phyloP scores from a whole-genome alignment of 2,888 invertebrate species.

The Epirrhoe tristata region DNA sequence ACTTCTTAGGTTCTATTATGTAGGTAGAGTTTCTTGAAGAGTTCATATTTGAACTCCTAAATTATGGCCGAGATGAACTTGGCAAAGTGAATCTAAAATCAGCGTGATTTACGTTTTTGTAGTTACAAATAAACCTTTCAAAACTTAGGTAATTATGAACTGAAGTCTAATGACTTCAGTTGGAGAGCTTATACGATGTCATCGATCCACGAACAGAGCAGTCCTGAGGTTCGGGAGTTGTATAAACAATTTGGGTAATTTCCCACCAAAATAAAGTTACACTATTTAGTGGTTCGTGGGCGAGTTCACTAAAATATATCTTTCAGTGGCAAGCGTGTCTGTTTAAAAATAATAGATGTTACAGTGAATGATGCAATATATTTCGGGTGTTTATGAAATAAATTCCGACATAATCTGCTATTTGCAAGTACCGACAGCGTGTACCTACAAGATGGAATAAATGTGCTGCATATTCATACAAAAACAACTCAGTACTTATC shows the following conservation, averaged over 20 bases:
- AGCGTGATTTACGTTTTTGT: conserved; percentile 22
- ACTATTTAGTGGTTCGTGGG: conserved; percentile 17
- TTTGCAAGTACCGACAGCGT: conserved; percentile 26
- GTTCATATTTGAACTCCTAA: neutral
- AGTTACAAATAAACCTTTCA: conserved; percentile 19
- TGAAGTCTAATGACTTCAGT: conserved; percentile 37
- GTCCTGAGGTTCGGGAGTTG: conserved; percentile 20
- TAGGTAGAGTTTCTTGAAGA: neutral
- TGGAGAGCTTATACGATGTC: conserved; percentile 30
- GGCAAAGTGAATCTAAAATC: conserved; percentile 24
- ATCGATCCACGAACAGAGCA: conserved; percentile 24
- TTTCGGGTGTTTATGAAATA: conserved; percentile 35
- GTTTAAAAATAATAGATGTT: conserved; percentile 35
- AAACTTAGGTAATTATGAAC: conserved; percentile 35
- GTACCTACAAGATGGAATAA: conserved; percentile 19
- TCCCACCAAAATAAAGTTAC: conserved; percentile 7
- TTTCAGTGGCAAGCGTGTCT: conserved; percentile 14
- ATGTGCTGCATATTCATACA: conserved; percentile 24
- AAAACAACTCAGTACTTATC: conserved; percentile 11
- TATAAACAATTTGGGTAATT: conserved; percentile 24
- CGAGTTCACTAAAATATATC: conserved; percentile 18
- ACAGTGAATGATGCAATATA: conserved; percentile 25
- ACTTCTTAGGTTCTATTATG: neutral
- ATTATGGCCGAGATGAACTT: conserved; percentile 25
- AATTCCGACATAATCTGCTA: conserved; percentile 30